Evolutionary conservation across 1,140 invertebrate genomes (phyloP).

Genomic region (Polypedilum vanderplanki): DNA sequence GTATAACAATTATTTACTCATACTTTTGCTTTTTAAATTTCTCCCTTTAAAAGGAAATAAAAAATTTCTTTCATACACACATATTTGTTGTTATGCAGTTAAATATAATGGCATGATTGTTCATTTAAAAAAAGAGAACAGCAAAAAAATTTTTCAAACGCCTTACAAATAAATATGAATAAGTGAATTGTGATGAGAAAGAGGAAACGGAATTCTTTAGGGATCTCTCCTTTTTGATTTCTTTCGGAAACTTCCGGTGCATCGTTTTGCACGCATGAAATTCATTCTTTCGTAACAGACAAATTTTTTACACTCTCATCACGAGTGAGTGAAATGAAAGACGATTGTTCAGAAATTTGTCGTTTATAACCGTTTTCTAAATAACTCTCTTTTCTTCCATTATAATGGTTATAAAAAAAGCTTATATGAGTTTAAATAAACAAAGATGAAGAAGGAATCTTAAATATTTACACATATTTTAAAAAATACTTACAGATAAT

Average conservation of each 20-base stretch:
- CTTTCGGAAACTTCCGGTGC: neutral
- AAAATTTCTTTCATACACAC: no score
- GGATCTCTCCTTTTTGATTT: neutral
- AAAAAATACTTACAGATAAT: conserved; percentile 15
- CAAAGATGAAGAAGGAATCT: no score
- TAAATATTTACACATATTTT: neutral
- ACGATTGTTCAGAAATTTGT: neutral
- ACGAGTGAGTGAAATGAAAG: neutral
- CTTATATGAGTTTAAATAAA: no score
- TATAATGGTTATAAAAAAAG: no score
- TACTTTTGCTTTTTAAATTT: no score
- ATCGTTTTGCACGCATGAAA: neutral
- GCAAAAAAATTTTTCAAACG: no score
- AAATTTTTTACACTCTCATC: neutral
- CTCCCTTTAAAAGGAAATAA: no score
- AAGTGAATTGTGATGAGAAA: neutral
- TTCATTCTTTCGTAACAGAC: neutral
- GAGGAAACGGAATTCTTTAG: neutral
- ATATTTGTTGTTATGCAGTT: no score
- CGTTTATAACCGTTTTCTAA: neutral
- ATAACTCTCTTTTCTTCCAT: neutral
- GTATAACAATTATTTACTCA: no score
- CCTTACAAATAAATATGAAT: neutral
- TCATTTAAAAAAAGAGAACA: no score
- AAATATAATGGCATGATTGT: no score